phyloP scores from a whole-genome alignment of 2,113 vertebrate species.

The Chinchilla lanigera region DNA sequence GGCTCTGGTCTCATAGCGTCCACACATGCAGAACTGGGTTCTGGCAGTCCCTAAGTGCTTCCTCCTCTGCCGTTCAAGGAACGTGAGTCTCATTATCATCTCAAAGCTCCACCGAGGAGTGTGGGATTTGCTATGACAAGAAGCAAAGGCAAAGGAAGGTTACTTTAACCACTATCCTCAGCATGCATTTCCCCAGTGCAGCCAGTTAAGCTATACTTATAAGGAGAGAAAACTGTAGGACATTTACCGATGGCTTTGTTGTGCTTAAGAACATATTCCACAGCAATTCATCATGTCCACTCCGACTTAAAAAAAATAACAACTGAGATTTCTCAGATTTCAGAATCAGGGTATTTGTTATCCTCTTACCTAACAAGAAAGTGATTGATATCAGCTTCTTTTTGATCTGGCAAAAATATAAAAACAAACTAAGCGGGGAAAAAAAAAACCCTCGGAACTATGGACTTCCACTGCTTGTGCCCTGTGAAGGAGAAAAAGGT shows the following conservation, averaged over 20 bases:
- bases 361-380: neutral
- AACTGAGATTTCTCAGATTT: neutral
- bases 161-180: neutral
- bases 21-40: neutral
- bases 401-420: neutral
- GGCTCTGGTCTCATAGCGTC: neutral
- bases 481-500: neutral
- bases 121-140: neutral
- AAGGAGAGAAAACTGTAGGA: neutral
- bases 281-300: neutral
- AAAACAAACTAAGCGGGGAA: neutral
- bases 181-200: neutral
- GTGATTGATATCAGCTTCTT: neutral
- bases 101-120: too few species aligned
- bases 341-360: neutral
- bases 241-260: neutral
- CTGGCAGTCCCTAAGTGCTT: neutral
- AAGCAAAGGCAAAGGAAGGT: neutral
- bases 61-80: neutral
- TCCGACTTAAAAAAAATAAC: neutral
- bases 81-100: neutral
- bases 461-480: neutral
- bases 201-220: neutral
- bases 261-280: neutral
- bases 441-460: neutral